Base-by-base conservation (phyloP, 2,113 vertebrate species). In the Rhizomys pruinosus region DNA sequence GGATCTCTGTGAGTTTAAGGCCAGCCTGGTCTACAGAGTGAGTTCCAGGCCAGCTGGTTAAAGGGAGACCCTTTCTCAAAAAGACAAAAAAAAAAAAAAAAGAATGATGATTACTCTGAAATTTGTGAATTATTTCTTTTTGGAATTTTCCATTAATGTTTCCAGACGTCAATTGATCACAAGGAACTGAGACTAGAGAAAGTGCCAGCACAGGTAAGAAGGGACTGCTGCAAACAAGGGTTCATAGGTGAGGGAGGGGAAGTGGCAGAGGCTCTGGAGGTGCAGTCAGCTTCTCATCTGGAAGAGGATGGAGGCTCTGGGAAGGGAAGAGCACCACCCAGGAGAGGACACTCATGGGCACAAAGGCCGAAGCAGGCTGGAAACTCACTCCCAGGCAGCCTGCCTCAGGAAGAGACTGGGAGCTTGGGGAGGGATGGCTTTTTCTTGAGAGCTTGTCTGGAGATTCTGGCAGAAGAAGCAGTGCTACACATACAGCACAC, bases 221-320 rank as follows among this genome's bases (percentile, higher is more conserved):
- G 19, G 15, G 25, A 57, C 16, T 37, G 15, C 10, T 52, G 34
- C 12, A 69, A 47, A 57, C 42, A 66, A n/a, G 82, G 69, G 71
- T 3, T 1, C 69, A 11, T 34, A 39, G n/a, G 23, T 23, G 20
- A 55, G 74, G 34, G 69, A 66, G 64, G 72, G 57, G 37, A 80
- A 34, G 22, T 4, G 1, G 52, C 9, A 42, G 61, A 63, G 42
- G 66, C 9, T 82, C 69, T 81, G 74, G 61, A 32, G 0, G 29
- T 68, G 39, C 5, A 0, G 12, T 7, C 17, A 25, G 0, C 82
- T 44, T n/a, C 9, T 5, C 1, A 23, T 12, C 7, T 29, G 37
- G 44, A 44, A 44, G 84, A 32, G 0, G 3, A 76, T 3, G 13
- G 61, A 19, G 29, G 37, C 34, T 0, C 1, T 34, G 25, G 66